Evolutionary conservation across 2,888 invertebrate genomes (phyloP).

Genomic region (Oxyscelio sp.): DNA sequence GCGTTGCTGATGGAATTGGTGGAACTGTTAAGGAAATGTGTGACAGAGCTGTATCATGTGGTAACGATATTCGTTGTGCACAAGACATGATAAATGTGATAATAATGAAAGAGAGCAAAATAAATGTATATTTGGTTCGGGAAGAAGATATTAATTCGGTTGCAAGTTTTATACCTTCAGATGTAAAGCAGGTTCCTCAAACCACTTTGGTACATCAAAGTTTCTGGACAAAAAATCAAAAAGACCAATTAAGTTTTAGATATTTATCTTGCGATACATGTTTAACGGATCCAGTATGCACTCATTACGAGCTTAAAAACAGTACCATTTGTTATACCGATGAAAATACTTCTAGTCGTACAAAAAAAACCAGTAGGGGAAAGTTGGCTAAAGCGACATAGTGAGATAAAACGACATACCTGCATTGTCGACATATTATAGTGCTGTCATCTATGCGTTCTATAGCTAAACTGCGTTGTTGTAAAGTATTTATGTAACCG

Average conservation of each 20-base stretch:
- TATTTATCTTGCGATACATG: constrained; percentile 7
- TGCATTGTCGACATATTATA: no score
- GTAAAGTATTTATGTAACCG: no score
- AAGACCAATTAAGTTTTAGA: background rate
- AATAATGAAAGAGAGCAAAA: background rate
- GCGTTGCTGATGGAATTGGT: no score
- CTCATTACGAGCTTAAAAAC: background rate
- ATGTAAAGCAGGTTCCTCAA: constrained; percentile 14
- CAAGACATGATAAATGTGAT: no score
- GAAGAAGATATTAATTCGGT: constrained; percentile 6
- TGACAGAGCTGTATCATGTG: no score
- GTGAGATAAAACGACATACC: no score
- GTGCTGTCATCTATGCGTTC: no score
- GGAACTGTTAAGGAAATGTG: no score
- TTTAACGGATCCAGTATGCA: constrained; percentile 3
- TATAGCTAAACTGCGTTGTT: no score
- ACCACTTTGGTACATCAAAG: constrained; percentile 7
- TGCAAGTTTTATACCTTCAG: background rate
- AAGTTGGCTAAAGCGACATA: no score
- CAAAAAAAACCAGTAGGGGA: background rate
- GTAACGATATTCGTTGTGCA: no score
- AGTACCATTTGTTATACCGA: background rate
- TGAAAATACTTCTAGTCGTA: background rate
- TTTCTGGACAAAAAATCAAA: constrained; percentile 1
- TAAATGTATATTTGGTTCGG: background rate